These are phyloP conservation scores for Hypomecis atomaria DNA, from an alignment of 2,888 invertebrate species.

Conservation along the genomic window DNA sequence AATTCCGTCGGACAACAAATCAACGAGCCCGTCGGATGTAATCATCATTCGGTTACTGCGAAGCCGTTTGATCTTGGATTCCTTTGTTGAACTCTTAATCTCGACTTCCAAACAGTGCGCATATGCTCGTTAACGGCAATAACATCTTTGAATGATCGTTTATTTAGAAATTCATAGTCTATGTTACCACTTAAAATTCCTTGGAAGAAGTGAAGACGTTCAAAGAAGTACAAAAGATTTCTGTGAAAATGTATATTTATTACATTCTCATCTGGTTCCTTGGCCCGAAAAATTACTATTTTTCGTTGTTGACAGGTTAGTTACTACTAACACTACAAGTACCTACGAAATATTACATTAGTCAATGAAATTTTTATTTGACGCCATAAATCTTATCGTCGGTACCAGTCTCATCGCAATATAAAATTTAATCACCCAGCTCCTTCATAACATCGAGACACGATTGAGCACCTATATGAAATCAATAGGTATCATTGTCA, in stretches of 20 bases:
- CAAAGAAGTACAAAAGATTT: conserved; percentile 7
- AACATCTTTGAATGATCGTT: conserved; percentile 39
- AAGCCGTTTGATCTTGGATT: conserved; percentile 71
- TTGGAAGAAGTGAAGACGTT: conserved; percentile 7
- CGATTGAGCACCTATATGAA: conserved; percentile 39
- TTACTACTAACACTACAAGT: no score
- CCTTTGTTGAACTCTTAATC: conserved; percentile 56
- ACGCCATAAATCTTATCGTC: no score
- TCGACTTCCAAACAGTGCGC: conserved; percentile 40
- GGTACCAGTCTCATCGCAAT: background rate
- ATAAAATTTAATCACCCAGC: conserved; percentile 8
- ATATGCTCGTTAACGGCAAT: conserved; percentile 35
- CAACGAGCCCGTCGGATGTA: conserved; percentile 64
- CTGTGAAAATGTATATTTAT: background rate
- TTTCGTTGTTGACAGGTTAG: no score
- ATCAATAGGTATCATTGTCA: conserved; percentile 58
- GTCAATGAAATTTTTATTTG: no score
- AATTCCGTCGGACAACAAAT: conserved; percentile 49
- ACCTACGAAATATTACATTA: no score
- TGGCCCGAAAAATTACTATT: background rate
- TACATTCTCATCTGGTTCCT: no score
- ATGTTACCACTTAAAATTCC: conserved; percentile 19
- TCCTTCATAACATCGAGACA: background rate
- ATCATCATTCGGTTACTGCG: conserved; percentile 66
- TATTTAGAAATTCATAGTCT: conserved; percentile 20